phyloP scores from a whole-genome alignment of 2,888 invertebrate genomes.

The Didymodactylos carnosus region DNA sequence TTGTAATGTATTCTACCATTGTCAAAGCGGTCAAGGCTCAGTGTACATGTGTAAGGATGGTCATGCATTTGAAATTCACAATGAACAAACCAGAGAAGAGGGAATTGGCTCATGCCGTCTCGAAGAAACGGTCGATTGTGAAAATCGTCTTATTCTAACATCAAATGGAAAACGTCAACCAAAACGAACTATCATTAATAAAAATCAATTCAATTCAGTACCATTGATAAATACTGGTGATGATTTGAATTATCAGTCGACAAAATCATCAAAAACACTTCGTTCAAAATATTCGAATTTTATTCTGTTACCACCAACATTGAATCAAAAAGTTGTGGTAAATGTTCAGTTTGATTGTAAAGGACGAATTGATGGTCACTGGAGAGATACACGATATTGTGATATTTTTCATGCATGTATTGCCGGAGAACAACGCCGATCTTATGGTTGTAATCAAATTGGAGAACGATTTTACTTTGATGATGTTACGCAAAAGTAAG shows the following conservation, averaged over 20 bases:
- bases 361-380: constrained; percentile 7
- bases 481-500: background rate
- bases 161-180: background rate
- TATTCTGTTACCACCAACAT: background rate
- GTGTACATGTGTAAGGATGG: constrained; percentile 2
- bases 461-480: constrained; percentile 13
- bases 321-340: background rate
- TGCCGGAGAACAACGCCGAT: constrained; percentile 5
- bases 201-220: no score
- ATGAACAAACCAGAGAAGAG: background rate
- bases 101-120: background rate
- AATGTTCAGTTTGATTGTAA: constrained; percentile 8
- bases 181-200: no score
- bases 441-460: constrained; percentile 10
- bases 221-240: no score
- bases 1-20: constrained; percentile 14
- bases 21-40: constrained; percentile 1
- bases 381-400: constrained; percentile 8
- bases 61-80: background rate
- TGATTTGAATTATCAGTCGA: background rate
- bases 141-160: background rate
- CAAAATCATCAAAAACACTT: background rate
- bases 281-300: background rate
- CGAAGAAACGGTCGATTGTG: constrained; percentile 5
- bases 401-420: constrained; percentile 13